Evolutionary conservation across 2,113 vertebrate species (phyloP).

Genomic region (Rhynchomys soricoides): DNA sequence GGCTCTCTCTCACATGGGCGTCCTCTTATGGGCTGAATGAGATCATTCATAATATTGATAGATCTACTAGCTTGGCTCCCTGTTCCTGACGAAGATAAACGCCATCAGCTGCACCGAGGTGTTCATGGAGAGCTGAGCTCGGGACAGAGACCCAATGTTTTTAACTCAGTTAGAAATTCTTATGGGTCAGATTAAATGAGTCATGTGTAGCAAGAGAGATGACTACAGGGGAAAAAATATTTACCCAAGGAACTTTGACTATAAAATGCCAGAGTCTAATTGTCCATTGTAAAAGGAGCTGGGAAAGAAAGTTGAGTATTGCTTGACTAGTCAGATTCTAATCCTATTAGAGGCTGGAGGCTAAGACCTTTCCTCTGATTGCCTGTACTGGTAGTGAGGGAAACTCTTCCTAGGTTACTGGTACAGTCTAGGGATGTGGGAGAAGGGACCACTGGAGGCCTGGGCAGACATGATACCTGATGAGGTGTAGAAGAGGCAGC

Average conservation of each 20-base stretch:
- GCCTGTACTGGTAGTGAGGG: neutral
- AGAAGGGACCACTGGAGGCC: no score
- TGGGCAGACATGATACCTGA: neutral
- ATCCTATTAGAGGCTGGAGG: neutral
- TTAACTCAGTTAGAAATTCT: conserved; percentile 12
- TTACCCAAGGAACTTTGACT: neutral
- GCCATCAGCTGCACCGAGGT: neutral
- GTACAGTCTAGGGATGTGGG: neutral
- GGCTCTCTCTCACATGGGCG: neutral
- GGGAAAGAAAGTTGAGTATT: neutral
- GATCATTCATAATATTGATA: no score
- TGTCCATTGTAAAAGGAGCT: neutral
- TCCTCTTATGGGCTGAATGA: neutral
- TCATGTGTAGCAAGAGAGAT: neutral
- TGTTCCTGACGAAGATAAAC: neutral
- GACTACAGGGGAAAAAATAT: neutral
- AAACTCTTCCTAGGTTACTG: neutral
- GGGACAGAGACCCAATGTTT: neutral
- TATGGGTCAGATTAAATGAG: neutral
- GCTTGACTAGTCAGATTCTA: neutral
- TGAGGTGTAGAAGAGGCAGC: neutral
- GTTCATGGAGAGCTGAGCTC: neutral
- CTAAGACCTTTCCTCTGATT: neutral
- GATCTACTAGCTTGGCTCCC: neutral
- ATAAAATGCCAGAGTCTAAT: neutral